Evolutionary conservation across 2,113 vertebrate species (phyloP).

Genomic region (Holacanthus passer): DNA sequence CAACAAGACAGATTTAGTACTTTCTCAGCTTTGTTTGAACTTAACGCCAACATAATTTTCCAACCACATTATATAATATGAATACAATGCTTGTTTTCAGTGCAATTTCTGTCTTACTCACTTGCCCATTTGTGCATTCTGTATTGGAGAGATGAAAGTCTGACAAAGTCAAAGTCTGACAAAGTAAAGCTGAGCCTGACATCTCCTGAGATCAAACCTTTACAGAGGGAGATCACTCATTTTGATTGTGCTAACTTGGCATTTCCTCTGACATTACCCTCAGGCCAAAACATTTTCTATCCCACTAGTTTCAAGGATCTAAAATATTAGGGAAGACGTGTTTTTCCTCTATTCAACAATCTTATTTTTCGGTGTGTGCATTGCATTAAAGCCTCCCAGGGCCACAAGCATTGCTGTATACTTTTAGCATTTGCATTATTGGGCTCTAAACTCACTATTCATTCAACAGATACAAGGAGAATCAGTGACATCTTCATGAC

Average conservation of each 20-base stretch:
- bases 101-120: not conserved
- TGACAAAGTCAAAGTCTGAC: too few relatives aligned
- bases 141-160: not conserved
- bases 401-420: not conserved
- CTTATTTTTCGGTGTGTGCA: not conserved
- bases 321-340: not conserved
- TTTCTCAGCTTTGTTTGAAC: not conserved
- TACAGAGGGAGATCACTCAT: not conserved
- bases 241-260: not conserved
- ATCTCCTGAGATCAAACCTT: not conserved
- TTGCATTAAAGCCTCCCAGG: not conserved
- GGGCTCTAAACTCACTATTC: not conserved
- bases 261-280: not conserved
- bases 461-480: not conserved
- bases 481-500: not conserved
- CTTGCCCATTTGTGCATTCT: not conserved
- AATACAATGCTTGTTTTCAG: not conserved
- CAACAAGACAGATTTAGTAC: not conserved
- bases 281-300: not conserved
- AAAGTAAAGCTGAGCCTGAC: not conserved
- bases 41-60: too few relatives aligned
- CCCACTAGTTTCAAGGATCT: not conserved
- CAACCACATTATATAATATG: not conserved
- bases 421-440: not conserved
- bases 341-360: not conserved